Percentiles rank a stretch among this genome's conserved stretches.
Evolutionary conservation across 2,113 vertebrate species (phyloP).

Genomic region (Sus scrofa): DNA sequence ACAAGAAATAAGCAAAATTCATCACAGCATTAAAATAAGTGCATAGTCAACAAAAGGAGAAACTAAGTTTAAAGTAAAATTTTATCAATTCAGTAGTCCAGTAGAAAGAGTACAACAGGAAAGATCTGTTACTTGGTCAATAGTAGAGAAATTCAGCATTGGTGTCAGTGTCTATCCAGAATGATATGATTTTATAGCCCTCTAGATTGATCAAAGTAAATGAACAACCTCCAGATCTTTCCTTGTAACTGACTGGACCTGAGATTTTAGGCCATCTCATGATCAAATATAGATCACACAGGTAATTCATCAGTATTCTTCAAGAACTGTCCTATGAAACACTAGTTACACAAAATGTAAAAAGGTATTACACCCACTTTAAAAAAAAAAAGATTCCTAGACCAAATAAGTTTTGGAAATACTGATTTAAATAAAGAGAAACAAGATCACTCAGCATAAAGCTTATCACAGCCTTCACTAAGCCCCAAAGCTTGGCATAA

Average conservation of each 20-base stretch:
- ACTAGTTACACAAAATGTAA: neutral
- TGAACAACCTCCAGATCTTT: neutral
- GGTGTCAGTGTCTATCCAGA: conserved; percentile 22
- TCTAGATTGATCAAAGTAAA: neutral
- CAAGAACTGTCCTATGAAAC: neutral
- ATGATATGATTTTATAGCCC: neutral
- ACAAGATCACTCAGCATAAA: neutral
- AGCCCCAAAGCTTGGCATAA: neutral
- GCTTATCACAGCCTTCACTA: neutral
- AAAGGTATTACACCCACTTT: neutral
- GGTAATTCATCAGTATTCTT: neutral
- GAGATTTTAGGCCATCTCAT: neutral
- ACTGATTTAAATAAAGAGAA: conserved; percentile 39
- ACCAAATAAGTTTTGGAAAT: conserved; percentile 1
- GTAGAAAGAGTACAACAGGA: conserved; percentile 28
- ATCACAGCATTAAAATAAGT: conserved; percentile 26
- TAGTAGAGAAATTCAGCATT: neutral
- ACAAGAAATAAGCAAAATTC: conserved; percentile 4
- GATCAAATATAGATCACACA: conserved; percentile 37
- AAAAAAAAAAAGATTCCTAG: too few relatives aligned
- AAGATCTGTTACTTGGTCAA: neutral
- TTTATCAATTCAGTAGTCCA: neutral
- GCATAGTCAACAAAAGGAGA: neutral
- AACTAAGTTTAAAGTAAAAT: conserved; percentile 49
- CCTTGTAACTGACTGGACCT: neutral